Evolutionary conservation across 2,888 invertebrate species (phyloP).

Genomic region (Campoplex capitator): DNA sequence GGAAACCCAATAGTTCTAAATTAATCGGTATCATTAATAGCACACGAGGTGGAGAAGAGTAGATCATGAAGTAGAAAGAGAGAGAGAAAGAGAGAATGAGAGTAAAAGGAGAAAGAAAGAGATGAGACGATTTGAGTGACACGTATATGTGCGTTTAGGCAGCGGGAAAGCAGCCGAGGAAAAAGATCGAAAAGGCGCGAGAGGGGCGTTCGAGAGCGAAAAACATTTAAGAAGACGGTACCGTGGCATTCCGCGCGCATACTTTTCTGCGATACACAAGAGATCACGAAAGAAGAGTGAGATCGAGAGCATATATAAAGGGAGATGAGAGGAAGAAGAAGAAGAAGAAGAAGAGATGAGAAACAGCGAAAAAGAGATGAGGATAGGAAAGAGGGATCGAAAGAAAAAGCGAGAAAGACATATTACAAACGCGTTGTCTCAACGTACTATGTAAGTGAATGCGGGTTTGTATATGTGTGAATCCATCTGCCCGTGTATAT

Average conservation of each 20-base stretch:
- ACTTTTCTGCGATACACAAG: slow-evolving; percentile 49
- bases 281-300: slow-evolving; percentile 44
- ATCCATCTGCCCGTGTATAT: slow-evolving; percentile 48
- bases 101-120: slow-evolving; percentile 57
- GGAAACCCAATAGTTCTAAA: slow-evolving; percentile 85
- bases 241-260: slow-evolving; percentile 70
- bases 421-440: slow-evolving; percentile 53
- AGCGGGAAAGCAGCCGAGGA: slow-evolving; percentile 58
- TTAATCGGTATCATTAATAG: slow-evolving; percentile 85
- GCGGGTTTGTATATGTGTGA: slow-evolving; percentile 4
- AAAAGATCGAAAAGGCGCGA: slow-evolving; percentile 73
- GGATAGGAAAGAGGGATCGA: slow-evolving; percentile 55
- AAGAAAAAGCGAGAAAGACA: slow-evolving; percentile 64
- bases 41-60: slow-evolving; percentile 71
- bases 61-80: slow-evolving; percentile 60
- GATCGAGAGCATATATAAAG: slow-evolving; percentile 57
- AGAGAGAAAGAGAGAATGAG: slow-evolving; percentile 35
- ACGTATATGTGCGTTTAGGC: slow-evolving; percentile 30
- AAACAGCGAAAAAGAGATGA: slow-evolving; percentile 61
- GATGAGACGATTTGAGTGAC: slow-evolving; percentile 43
- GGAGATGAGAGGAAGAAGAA: slow-evolving; percentile 34
- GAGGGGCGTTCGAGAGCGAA: slow-evolving; percentile 66
- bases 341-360: slow-evolving; percentile 50
- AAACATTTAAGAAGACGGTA: slow-evolving; percentile 83
- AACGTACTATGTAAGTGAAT: slow-evolving; percentile 14